These are phyloP conservation scores for Brachionus koreanus DNA, from an alignment of 1,140 invertebrate genomes.

Conservation along the genomic window DNA sequence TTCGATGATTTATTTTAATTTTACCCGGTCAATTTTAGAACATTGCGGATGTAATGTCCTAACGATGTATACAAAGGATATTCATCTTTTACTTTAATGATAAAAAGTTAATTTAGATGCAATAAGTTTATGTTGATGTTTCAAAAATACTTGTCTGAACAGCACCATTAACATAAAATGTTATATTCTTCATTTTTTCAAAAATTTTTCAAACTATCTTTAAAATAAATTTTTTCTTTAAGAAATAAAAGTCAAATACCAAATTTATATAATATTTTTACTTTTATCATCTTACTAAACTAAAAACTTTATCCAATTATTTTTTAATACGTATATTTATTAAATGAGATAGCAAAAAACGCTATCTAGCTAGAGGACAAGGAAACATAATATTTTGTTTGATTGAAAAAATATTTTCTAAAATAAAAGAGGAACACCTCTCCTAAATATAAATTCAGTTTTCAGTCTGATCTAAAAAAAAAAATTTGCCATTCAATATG, in stretches of 20 bases:
- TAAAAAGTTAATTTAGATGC: not conserved
- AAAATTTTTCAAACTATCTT: not conserved
- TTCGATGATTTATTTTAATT: not conserved
- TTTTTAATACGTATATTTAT: not conserved
- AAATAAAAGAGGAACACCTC: not conserved
- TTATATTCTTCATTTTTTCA: not conserved
- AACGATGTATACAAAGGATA: constrained; percentile 4
- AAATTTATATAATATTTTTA: not conserved
- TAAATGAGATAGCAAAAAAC: not conserved
- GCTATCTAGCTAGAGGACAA: not conserved
- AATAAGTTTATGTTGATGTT: not conserved
- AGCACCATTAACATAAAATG: constrained; percentile 17
- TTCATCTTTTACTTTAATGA: not conserved
- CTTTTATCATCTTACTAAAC: not conserved
- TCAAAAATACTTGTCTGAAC: not conserved
- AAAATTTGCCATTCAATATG: not conserved
- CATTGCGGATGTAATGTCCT: constrained; percentile 1
- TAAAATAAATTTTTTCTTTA: not conserved
- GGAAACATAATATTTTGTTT: not conserved
- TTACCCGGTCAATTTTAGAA: constrained; percentile 38
- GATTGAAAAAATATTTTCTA: not conserved
- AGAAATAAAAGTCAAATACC: not conserved
- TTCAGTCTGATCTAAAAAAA: not conserved
- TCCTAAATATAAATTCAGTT: not conserved
- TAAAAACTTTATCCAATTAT: not conserved